Evolutionary conservation across 2,113 vertebrate genomes (phyloP).

Genomic region (Amia ocellicauda): DNA sequence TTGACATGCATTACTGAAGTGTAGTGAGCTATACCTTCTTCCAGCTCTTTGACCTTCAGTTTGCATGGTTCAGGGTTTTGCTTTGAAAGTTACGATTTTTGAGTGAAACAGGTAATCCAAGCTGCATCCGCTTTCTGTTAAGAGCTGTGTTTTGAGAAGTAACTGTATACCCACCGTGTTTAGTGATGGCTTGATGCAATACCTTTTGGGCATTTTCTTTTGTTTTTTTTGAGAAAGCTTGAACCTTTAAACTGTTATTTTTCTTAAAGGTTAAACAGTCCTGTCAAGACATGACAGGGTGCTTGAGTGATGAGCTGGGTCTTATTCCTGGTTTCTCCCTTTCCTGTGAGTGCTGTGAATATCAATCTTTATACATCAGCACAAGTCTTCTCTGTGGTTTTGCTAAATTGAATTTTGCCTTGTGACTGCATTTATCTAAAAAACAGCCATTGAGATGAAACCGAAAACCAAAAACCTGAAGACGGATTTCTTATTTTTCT

Average conservation of each 20-base stretch:
- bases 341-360: not conserved
- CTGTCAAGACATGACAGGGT: conserved; percentile 14
- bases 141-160: conserved; percentile 40
- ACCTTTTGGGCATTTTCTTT: conserved; percentile 15
- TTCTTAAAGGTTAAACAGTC: conserved; percentile 29
- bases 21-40: no score
- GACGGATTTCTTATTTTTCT: no score
- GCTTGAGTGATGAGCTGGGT: conserved; percentile 19
- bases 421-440: conserved; percentile 23
- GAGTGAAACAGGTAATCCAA: conserved; percentile 24
- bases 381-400: conserved; percentile 1
- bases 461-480: no score
- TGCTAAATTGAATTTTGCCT: conserved; percentile 12
- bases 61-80: no score
- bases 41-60: no score
- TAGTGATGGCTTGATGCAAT: conserved; percentile 25
- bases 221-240: conserved; percentile 20
- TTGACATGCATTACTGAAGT: no score
- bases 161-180: conserved; percentile 36
- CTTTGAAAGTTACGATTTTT: not conserved
- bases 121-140: conserved; percentile 29
- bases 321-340: conserved; percentile 3
- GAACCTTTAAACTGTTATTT: conserved; percentile 28
- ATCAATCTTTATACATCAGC: no score
- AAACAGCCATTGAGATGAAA: not conserved